A percentile compares a stretch with the other conserved stretches of the same genome.
Evolutionary conservation across 2,113 vertebrate species (phyloP).

Genomic region (Coptodon bakossiorum): DNA sequence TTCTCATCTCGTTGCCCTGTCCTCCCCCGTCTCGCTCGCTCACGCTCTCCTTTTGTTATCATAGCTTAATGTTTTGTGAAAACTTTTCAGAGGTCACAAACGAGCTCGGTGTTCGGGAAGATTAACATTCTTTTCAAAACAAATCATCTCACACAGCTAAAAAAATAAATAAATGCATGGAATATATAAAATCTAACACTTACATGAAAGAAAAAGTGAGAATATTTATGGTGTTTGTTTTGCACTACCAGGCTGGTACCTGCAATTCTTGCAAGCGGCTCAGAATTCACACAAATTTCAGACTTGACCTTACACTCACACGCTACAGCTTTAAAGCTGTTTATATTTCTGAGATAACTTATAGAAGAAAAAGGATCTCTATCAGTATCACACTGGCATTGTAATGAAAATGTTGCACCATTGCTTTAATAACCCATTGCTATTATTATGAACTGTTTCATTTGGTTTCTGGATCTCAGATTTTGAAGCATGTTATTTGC

Average conservation of each 20-base stretch:
- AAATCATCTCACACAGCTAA: conserved; percentile 17
- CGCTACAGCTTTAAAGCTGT: neutral
- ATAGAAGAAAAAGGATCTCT: neutral
- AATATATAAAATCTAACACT: neutral
- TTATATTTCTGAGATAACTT: neutral
- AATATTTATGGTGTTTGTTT: neutral
- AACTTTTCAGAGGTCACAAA: conserved; percentile 53
- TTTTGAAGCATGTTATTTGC: neutral
- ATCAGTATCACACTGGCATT: neutral
- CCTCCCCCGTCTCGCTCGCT: neutral
- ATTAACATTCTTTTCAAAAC: conserved; percentile 51
- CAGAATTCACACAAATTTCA: neutral
- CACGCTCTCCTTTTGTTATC: conserved; percentile 57
- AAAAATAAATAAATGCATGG: neutral
- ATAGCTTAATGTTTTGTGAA: conserved; percentile 61
- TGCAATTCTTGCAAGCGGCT: neutral
- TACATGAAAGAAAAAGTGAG: neutral
- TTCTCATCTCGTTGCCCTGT: conserved; percentile 4
- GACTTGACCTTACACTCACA: neutral
- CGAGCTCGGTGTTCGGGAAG: conserved; percentile 27
- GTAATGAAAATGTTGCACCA: neutral
- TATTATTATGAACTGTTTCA: neutral
- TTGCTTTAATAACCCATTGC: neutral
- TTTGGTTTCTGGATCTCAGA: neutral
- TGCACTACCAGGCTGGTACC: neutral